Base-by-base conservation (phyloP, 1,140 invertebrate genomes). In the Parasteatoda tepidariorum region DNA sequence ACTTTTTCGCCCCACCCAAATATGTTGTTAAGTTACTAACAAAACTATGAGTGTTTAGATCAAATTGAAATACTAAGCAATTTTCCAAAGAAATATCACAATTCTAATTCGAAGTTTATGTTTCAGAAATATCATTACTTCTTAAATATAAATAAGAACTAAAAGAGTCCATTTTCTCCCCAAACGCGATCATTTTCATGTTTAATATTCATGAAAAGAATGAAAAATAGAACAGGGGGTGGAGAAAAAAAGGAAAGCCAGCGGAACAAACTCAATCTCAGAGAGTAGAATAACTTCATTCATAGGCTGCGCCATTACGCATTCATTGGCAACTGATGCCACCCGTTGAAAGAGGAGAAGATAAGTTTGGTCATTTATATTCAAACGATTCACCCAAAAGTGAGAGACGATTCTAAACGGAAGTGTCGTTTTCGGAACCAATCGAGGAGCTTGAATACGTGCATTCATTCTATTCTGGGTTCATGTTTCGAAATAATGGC, bases 271-370 rank as follows among this genome's bases (percentile, higher is more conserved):
- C 18, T 9, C 38, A 48, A 48, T 48, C 38, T 48, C 38, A 48
- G 38, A 9, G 38, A 18, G 18, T 18, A 48, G 18, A 48, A 48
- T 48, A 48, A 48, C 38, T 48, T 48, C 38, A 48, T 48, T 48
- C 38, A 48, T 9, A 48, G 18, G 15, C 7, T 7, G 11, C 22
- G 28, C 7, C 70, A 74, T 74, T 74, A 61, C 55, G 55, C 55
- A 74, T 74, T 74, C 70, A 74, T 74, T 38, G 54, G 30, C 28
- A 34, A 28, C 28, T 18, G 48, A 55, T 74, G 24, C 70, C 24
- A 34, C 24, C 62, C 9, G 38, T 18, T 48, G 38, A 48, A 48
- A 48, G 38, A 9, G 38, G 38, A 48, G 38, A 48, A 48, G 38
- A 48, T 48, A 48, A 48, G 1, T 48, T 48, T 18, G 9, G 38